A percentile compares a stretch with the other conserved stretches of the same genome.
Evolutionary conservation across 2,888 invertebrate genomes (phyloP).

Genomic region (Lamellibrachia satsuma): DNA sequence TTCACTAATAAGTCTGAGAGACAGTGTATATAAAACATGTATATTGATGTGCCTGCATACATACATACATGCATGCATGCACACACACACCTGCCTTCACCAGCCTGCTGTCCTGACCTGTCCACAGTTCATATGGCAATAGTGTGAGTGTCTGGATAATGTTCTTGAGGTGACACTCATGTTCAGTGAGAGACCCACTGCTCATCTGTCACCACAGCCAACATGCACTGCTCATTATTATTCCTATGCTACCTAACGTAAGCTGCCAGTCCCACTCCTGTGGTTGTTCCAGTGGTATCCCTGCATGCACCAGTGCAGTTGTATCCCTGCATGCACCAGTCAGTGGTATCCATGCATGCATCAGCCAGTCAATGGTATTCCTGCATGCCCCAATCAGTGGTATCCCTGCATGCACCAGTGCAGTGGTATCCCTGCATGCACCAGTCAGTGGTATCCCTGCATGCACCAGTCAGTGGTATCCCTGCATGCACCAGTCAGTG

Average conservation of each 20-base stretch:
- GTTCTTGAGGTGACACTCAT: background rate
- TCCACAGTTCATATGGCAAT: background rate
- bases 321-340: background rate
- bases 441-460: background rate
- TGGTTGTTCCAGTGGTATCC: background rate
- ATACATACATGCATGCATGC: too few species aligned
- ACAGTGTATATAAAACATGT: conserved; percentile 13
- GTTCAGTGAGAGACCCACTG: too few species aligned
- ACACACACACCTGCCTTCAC: background rate
- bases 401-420: background rate
- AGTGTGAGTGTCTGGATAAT: background rate
- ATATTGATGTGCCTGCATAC: background rate
- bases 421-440: background rate
- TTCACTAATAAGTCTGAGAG: background rate
- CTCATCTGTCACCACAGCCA: too few species aligned
- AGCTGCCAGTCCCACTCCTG: background rate
- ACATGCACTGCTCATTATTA: background rate
- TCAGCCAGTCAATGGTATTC: background rate
- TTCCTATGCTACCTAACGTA: background rate
- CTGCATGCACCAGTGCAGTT: background rate
- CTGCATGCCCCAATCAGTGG: background rate
- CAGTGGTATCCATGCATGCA: background rate
- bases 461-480: background rate
- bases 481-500: background rate
- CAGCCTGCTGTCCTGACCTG: background rate